These are phyloP conservation scores for Pempheris klunzingeri DNA, from an alignment of 2,797 vertebrate genomes.

Conservation along the genomic window DNA sequence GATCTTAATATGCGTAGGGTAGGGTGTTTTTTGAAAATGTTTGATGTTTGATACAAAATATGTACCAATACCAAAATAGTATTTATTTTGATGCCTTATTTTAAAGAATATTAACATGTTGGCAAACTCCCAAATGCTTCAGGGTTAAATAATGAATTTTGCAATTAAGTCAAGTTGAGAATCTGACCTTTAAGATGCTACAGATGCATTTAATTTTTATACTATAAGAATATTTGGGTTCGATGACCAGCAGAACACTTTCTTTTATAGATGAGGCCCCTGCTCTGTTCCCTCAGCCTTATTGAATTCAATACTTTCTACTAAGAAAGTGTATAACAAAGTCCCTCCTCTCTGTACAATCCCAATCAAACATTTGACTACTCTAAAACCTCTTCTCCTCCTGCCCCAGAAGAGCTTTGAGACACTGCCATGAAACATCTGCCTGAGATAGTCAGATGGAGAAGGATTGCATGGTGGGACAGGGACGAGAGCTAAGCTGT, in stretches of 20 bases:
- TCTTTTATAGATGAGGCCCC: not conserved
- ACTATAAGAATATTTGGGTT: not conserved
- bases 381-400: constrained; percentile 17
- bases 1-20: not conserved
- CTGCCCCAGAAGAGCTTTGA: constrained; percentile 34
- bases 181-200: not conserved
- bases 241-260: not conserved
- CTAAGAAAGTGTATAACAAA: constrained; percentile 17
- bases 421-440: constrained; percentile 63
- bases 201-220: not conserved
- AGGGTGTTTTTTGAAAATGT: not conserved
- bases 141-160: not conserved
- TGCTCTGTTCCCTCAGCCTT: constrained; percentile 1
- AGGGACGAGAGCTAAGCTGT: constrained; percentile 78
- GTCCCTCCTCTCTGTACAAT: constrained; percentile 20
- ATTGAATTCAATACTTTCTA: not conserved
- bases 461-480: constrained; percentile 61
- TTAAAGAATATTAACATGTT: not conserved
- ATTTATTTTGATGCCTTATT: not conserved
- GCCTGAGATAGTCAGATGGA: constrained; percentile 54
- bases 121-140: not conserved
- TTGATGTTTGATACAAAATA: not conserved
- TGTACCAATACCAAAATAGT: not conserved
- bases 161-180: not conserved
- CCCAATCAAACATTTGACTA: constrained; percentile 22